Percentiles rank a stretch among this genome's conserved stretches.
Evolutionary conservation across 1,140 invertebrate genomes (phyloP).

Genomic region (Zaprionus davidi): DNA sequence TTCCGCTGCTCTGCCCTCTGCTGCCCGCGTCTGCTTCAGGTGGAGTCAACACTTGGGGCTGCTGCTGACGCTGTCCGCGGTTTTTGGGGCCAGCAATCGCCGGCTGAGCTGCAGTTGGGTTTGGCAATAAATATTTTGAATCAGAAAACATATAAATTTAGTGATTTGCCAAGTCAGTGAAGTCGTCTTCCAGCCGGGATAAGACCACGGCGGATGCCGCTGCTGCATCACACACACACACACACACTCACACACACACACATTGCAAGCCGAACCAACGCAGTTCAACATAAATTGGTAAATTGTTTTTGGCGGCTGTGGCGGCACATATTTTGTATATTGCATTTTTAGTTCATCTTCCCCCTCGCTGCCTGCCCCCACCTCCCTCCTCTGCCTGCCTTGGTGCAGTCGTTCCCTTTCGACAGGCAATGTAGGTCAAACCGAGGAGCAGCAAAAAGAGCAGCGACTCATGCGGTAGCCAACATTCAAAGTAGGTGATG

Average conservation of each 20-base stretch:
- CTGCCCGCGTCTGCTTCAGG: constrained; percentile 4
- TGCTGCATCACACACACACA: neutral
- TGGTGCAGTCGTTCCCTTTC: neutral
- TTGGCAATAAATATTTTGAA: constrained; percentile 84
- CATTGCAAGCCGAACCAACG: neutral
- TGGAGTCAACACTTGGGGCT: constrained; percentile 58
- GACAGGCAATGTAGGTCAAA: constrained; percentile 37
- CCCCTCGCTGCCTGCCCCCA: neutral
- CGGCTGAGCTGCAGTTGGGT: constrained; percentile 48
- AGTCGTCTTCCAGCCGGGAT: constrained; percentile 32
- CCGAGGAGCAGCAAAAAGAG: constrained; percentile 8
- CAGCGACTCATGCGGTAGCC: constrained; percentile 67
- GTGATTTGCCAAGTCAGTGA: constrained; percentile 79
- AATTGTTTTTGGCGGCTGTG: constrained; percentile 82
- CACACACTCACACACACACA: too few relatives aligned
- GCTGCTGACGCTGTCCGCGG: constrained; percentile 50
- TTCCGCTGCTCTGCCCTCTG: constrained; percentile 4
- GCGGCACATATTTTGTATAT: constrained; percentile 74
- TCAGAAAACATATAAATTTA: constrained; percentile 84
- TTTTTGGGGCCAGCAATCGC: constrained; percentile 61
- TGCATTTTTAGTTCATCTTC: constrained; percentile 68
- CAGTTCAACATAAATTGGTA: constrained; percentile 83
- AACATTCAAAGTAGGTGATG: constrained; percentile 83
- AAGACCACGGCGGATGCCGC: constrained; percentile 11
- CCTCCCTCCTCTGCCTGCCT: neutral